Conservation (phyloP, 2,113 vertebrate genomes). For the Calypte anna region DNA sequence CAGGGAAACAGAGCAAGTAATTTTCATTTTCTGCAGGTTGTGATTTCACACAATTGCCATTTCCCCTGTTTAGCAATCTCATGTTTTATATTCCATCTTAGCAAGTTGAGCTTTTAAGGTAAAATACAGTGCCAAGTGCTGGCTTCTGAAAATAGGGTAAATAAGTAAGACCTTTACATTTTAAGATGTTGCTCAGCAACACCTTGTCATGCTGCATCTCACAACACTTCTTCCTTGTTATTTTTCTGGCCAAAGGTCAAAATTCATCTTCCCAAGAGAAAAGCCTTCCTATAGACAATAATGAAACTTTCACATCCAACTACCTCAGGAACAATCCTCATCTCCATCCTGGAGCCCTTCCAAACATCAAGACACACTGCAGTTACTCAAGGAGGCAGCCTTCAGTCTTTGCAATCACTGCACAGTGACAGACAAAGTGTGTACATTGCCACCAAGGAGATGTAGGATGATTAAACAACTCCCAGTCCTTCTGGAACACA, state of each 20-base stretch:
- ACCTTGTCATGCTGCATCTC: not conserved
- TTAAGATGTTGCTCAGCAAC: not conserved
- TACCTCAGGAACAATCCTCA: not conserved
- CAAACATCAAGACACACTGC: not conserved
- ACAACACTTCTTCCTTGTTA: not conserved
- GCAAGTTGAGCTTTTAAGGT: not conserved
- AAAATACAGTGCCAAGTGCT: not conserved
- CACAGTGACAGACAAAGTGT: accelerated
- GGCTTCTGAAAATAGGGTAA: not conserved
- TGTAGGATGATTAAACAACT: not conserved
- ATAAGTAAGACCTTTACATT: not conserved
- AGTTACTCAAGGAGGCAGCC: not conserved
- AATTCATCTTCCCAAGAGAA: not conserved
- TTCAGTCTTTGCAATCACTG: not conserved
- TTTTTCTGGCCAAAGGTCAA: not conserved
- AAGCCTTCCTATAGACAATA: not conserved
- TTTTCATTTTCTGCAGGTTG: not conserved
- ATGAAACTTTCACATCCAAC: not conserved
- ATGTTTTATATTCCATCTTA: not conserved
- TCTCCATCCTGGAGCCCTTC: not conserved
- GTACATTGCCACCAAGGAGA: not conserved
- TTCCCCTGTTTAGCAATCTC: not conserved
- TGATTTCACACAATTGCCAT: not conserved
- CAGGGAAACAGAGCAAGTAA: not conserved
- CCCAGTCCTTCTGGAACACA: not conserved